Evolutionary conservation across 2,797 vertebrate species (phyloP), one percentile per base, ranked within the genome.

Genomic region (Helarctos malayanus): DNA sequence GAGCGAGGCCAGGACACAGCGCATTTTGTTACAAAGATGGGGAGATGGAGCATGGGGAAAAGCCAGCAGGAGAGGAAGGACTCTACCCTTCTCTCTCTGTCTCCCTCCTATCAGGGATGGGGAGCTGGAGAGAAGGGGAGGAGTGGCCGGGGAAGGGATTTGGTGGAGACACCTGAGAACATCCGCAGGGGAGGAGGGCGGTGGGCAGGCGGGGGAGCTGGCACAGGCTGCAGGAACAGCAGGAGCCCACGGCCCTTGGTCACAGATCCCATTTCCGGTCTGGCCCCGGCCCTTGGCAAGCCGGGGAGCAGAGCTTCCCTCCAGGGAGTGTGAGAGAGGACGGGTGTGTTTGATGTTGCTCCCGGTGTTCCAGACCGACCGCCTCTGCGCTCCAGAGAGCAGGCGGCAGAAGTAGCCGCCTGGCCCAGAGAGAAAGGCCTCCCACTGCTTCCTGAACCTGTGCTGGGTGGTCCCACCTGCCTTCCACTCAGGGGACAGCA

Each of bases 161-260:
- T 79, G 91, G 76, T 81, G 9, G 59, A 92, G 96, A 97, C 89
- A 94, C 95, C 96, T 97, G 97, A 98, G 96, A 98, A 96, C 87
- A 93, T 92, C 93, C 69, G 21, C 87, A 65, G 91, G 49, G 73
- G 69, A 25, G 93, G 92, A 52, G 78, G 75, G 81, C 21, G 29
- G 49, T 5, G 7, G 52, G 54, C 41, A 35, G 93, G 54, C 0
- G 4, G 89, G 52, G 82, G 49, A 79, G 84, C 96, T 95, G 97
- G 97, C 96, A 93, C 52, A 1, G 65, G 89, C 89, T 27, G 19
- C 80, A 23, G 92, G 82, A 85, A 69, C 85, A 38, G 38, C 84
- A 15, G 45, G 71, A 94, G 52, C 86, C 93, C 82, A 47, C 0
- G 0, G 91, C 38, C 73, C 81, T 76, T 1, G 56, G 79, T 91